These are phyloP conservation scores for Macquaria australasica DNA, from an alignment of 2,113 vertebrate genomes.

Conservation along the genomic window DNA sequence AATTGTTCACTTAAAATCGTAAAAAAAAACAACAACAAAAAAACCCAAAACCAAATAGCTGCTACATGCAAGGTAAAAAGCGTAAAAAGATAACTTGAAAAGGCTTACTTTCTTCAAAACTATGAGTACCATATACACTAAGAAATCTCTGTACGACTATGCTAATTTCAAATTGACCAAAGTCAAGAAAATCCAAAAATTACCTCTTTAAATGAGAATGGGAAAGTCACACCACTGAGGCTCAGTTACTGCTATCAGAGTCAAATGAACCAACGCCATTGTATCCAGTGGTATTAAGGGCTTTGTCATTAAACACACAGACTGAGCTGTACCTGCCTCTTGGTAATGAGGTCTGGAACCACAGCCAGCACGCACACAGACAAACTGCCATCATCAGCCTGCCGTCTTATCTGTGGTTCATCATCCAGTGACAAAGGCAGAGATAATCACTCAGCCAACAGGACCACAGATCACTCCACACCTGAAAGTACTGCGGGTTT, in stretches of 20 bases:
- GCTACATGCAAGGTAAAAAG: background rate
- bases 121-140: background rate
- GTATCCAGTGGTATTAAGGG: conserved; percentile 5
- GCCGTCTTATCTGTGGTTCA: conserved; percentile 33
- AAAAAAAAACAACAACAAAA: no score
- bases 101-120: background rate
- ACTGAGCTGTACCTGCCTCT: conserved; percentile 37
- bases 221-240: background rate
- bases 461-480: conserved; percentile 7
- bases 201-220: background rate
- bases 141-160: background rate
- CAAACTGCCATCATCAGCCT: conserved; percentile 16
- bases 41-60: background rate
- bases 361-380: conserved; percentile 15
- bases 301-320: conserved; percentile 34
- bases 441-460: conserved; percentile 26
- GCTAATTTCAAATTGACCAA: background rate
- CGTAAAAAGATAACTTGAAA: background rate
- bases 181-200: conserved; percentile 15
- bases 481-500: background rate
- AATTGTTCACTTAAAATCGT: background rate
- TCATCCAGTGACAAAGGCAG: conserved; percentile 28
- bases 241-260: conserved; percentile 21
- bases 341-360: conserved; percentile 47
- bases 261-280: conserved; percentile 35